Conservation (phyloP, 53 echinoderm and acorn worm genomes). For the Luidia sarsii region DNA sequence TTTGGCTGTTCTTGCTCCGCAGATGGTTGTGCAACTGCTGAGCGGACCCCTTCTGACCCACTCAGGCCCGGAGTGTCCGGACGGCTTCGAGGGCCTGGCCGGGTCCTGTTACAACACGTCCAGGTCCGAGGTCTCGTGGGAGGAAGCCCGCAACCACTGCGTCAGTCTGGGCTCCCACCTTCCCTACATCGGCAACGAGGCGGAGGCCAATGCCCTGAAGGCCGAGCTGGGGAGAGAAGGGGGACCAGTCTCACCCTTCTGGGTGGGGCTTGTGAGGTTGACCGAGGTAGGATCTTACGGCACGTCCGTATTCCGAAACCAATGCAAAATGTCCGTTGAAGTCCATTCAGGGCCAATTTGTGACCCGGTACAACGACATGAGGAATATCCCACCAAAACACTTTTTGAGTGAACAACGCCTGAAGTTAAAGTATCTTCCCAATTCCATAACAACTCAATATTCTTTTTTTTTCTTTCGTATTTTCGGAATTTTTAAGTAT, state of each 20-base stretch:
- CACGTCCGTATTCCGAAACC: background rate
- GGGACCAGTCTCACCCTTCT: background rate
- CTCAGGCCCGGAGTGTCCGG: no score
- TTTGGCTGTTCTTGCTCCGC: no score
- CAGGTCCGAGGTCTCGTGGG: background rate
- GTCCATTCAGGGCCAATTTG: no score
- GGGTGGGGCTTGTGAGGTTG: constrained; percentile 12
- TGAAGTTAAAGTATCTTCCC: no score
- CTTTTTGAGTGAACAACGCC: no score
- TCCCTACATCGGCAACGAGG: background rate
- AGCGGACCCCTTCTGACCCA: no score
- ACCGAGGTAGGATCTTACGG: background rate
- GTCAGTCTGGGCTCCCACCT: background rate
- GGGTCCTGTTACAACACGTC: background rate
- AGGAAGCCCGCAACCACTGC: background rate
- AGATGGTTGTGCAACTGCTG: no score
- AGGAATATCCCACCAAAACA: no score
- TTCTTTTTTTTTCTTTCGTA: no score
- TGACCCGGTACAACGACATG: no score
- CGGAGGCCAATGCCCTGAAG: background rate
- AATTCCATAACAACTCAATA: no score
- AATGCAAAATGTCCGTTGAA: background rate
- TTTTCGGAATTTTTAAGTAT: no score
- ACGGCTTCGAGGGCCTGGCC: background rate
- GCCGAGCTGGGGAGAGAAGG: background rate